phyloP scores from a whole-genome alignment of 2,113 vertebrate species.

The Galemys pyrenaicus region DNA sequence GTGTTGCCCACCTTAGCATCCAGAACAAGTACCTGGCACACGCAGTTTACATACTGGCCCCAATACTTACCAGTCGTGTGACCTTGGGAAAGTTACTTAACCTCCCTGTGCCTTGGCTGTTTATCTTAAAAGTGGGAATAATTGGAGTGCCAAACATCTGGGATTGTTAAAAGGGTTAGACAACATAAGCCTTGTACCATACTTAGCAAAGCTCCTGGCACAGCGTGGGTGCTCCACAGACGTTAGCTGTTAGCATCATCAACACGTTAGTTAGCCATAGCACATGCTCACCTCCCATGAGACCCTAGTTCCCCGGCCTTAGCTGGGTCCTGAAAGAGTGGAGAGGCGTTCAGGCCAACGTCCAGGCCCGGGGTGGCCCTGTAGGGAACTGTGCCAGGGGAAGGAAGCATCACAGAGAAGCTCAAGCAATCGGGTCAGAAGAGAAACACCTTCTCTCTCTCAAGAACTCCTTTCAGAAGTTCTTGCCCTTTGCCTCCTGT shows the following conservation, averaged over 20 bases:
- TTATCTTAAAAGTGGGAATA: neutral
- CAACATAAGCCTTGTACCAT: neutral
- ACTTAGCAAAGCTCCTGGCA: neutral
- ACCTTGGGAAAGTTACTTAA: neutral
- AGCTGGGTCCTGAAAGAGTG: neutral
- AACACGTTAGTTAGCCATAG: neutral
- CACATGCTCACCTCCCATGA: neutral
- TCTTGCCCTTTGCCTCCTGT: neutral
- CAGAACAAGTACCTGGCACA: neutral
- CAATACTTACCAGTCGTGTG: neutral
- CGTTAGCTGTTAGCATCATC: neutral
- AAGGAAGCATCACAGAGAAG: neutral
- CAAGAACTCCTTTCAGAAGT: neutral
- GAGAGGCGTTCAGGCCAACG: neutral
- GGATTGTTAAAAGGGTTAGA: neutral
- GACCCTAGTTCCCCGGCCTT: neutral
- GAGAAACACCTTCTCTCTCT: neutral
- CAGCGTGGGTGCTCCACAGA: neutral
- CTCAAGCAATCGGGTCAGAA: neutral
- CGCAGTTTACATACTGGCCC: neutral
- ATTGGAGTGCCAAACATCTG: neutral
- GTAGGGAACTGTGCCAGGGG: rapidly evolving
- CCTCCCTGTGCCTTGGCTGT: neutral
- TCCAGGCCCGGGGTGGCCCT: rapidly evolving
- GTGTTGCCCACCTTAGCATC: neutral